Conservation (phyloP, 2,113 vertebrate genomes). For the Thinocorus orbignyianus region DNA sequence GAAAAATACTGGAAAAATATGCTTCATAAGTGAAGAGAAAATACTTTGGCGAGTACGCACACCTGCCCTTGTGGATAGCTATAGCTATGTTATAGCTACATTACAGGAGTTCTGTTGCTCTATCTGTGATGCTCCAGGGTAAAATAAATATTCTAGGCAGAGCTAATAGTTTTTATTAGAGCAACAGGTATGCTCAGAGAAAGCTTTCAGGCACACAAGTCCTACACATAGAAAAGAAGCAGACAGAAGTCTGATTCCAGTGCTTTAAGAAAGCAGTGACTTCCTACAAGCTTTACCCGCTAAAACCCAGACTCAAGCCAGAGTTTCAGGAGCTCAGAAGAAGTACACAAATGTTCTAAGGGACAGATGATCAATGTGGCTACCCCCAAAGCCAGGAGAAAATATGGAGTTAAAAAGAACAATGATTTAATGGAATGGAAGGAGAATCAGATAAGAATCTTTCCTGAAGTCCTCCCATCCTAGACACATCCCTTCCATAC, state of each 20-base stretch:
- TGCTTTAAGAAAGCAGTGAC: not conserved
- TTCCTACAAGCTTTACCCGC: not conserved
- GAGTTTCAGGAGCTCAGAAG: not conserved
- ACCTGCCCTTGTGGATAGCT: not conserved
- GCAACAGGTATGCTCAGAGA: not conserved
- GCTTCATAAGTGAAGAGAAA: not conserved
- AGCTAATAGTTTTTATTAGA: not conserved
- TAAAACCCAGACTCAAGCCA: not conserved
- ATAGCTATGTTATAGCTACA: not conserved
- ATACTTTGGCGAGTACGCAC: not conserved
- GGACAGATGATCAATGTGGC: not conserved
- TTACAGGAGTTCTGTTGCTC: not conserved
- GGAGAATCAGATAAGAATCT: not conserved
- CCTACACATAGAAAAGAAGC: not conserved
- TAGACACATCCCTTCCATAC: not conserved
- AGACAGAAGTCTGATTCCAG: not conserved
- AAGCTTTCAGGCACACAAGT: not conserved
- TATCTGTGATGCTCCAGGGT: not conserved
- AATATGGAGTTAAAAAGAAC: not conserved
- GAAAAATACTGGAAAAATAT: not conserved
- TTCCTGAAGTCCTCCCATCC: not conserved
- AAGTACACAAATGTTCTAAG: not conserved
- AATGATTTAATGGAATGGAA: not conserved
- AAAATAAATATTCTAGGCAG: not conserved
- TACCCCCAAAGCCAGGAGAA: not conserved